These are phyloP conservation scores for Thecocarcelia acutangulata DNA, from an alignment of 2,888 invertebrate genomes.

Conservation along the genomic window DNA sequence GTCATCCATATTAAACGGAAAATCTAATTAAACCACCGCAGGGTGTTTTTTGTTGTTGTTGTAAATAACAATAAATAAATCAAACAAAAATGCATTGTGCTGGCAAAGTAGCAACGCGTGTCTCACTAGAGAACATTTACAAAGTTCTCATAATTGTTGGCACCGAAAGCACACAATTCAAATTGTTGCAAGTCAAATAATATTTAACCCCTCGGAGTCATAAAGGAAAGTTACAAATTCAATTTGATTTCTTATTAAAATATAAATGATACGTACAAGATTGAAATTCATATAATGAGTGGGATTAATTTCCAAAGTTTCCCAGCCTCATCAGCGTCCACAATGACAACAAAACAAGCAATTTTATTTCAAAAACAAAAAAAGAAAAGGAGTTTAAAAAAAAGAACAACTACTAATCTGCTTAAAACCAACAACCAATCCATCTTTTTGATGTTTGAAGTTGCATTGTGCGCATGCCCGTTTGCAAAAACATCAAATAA, in stretches of 20 bases:
- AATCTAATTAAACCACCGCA: conserved; percentile 67
- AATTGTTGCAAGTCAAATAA: conserved; percentile 43
- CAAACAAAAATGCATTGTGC: conserved; percentile 59
- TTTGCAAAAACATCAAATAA: conserved; percentile 71
- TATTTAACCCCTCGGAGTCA: conserved; percentile 38
- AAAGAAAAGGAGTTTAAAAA: conserved; percentile 10
- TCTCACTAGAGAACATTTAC: conserved; percentile 31
- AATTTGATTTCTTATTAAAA: conserved; percentile 40
- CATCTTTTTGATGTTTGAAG: conserved; percentile 45
- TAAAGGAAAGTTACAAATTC: conserved; percentile 34
- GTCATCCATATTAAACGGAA: conserved; percentile 17
- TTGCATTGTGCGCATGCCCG: conserved; percentile 66
- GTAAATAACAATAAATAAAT: conserved; percentile 56
- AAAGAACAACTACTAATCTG: conserved; percentile 75
- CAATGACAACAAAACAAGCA: conserved; percentile 74
- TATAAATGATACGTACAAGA: conserved; percentile 60
- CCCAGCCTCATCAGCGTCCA: conserved; percentile 65
- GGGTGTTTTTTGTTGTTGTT: conserved; percentile 50
- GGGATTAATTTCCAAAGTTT: conserved; percentile 65
- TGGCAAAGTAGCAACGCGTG: conserved; percentile 66
- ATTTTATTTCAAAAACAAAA: conserved; percentile 74
- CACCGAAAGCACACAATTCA: conserved; percentile 50
- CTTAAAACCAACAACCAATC: conserved; percentile 68
- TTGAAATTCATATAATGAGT: conserved; percentile 58
- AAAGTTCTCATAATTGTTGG: conserved; percentile 69